Base-by-base conservation (phyloP, 2,888 invertebrate species). In the Scaptomyza parva region DNA sequence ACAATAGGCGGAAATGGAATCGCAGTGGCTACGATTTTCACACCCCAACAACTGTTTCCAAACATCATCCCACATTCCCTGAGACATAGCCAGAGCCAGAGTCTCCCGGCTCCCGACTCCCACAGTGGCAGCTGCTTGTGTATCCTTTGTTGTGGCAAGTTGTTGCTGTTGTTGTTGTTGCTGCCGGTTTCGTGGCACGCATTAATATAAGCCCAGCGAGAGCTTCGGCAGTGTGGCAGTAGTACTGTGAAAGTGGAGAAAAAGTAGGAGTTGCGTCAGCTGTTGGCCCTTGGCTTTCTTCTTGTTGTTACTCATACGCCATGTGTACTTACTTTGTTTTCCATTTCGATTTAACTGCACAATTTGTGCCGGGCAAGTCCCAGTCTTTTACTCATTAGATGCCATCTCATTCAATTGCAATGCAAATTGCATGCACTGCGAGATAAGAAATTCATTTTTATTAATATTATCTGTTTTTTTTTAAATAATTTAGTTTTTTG, bases 1-100 rank as follows among this genome's bases (percentile, higher is more conserved):
- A 45, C 64, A 72, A 67, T 57, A 62, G 61, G 59, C 80, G 83
- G 85, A 84, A 85, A 84, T 85, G 83, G 75, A 84, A 76, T 83
- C 83, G 74, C 77, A 75, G 68, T 71, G 71, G 76, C 82, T 70
- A 71, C 76, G 68, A 47, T 64, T 70, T 50, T 61, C 70, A 41
- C 47, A 35, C 20, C 40, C 48, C 33, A 44, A 48, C 30, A 22
- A 24, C 37, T 48, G 45, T 50, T 65, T 28, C 57, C 33, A 26
- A n/a, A n/a, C n/a, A n/a, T n/a, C n/a, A n/a, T n/a, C n/a, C 41
- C 22, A 41, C 35, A 26, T 53, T 62, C 18, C 40, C 45, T 35
- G 30, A 39, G 43, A 43, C 37, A 50, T 51, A 60, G 44, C 35
- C n/a, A n/a, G n/a, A n/a, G n/a, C n/a, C n/a, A n/a, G n/a, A n/a